Base-by-base conservation (phyloP, 2,888 invertebrate species). In the Ametastegia equiseti region DNA sequence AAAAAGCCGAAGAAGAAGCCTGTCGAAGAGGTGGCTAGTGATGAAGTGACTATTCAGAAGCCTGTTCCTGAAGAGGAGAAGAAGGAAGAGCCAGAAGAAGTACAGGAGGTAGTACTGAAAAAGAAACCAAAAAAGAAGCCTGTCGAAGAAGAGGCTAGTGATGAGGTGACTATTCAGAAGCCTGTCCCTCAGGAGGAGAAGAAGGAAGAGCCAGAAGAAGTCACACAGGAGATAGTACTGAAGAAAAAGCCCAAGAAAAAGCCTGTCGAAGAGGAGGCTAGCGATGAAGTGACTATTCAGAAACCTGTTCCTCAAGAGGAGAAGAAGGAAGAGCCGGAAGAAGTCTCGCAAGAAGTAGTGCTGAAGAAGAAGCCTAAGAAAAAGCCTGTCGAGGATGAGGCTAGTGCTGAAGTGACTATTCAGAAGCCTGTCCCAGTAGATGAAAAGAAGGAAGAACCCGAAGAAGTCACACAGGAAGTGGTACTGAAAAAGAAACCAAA, bases 71-170 rank as follows among this genome's bases (percentile, higher is more conserved):
- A 77, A 39, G 86, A 86, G 54, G 83, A 81, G 39, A 81, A 77
- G 2, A 75, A 82, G 33, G 81, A 81, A 39, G 82, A 83, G 0
- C 77, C 77, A 0, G 86, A 88, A 75, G 83, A 85, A 36, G 80
- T 85, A 39, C 92, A 93, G 85, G 92, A 93, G 83, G 91, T 93
- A 45, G 92, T 91, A 13, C 89, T 93, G 57, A 92, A 91, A 86
- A 92, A 92, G 84, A 90, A 92, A 9, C 92, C 90, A 0, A 92
- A 92, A 85, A 87, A 92, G n/a, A 93, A 93, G 86, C 84, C 45
- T n/a, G 82, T 84, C 13, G 30, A 80, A n/a, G 89, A 90, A 82
- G 89, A 89, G 83, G 84, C 85, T 33, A 81, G 84, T 33, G 89
- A 90, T 85, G 88, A 88, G 82, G 81, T 87, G 54, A 84, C 85